Evolutionary conservation across 2,113 vertebrate genomes (phyloP), one percentile per base, ranked within the genome.

Genomic region (Aspidoscelis tigris): DNA sequence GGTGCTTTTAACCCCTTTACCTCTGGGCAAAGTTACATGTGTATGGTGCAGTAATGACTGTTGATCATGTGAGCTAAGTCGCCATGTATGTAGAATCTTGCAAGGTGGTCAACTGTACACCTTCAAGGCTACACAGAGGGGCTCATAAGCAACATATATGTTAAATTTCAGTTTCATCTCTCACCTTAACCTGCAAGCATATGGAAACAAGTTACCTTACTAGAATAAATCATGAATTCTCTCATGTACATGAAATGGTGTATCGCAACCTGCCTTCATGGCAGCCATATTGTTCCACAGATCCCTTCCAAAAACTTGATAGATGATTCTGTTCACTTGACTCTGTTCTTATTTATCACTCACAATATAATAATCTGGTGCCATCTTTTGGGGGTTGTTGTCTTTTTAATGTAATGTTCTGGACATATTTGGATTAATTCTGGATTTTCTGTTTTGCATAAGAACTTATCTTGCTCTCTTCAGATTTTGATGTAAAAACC

Each of bases 401-500:
- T 69, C 68, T 33, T 61, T 22, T 55, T 88, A 47, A 84, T 33
- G 11, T 87, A 83, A 92, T 84, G 79, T 76, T 91, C 71, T 53
- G 85, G 70, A 72, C 86, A 64, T 93, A 84, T 93, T 84, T 86
- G 82, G 92, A 90, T 86, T 84, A 93, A 91, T 81, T 76, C 65
- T 92, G 89, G 82, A 74, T 39, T 88, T 74, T 74, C 24, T 68
- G 87, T 47, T 84, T 84, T 79, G 44, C 86, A 77, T 87, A 84
- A 61, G 75, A 80, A 86, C 64, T 76, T 89, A 76, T 80, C 64
- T 76, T 70, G 12, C 14, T 84, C 58, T 77, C 53, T 87, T 88
- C n/a, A 22, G 85, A 5, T n/a, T 86, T 73, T 73, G 55, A 88
- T 5, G 77, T 5, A 85, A 39, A 65, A 73, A 53, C 43, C 76